These are phyloP conservation scores for Palythoa grandiflora DNA, from an alignment of 92 coral and sea anemone genomes.

Conservation along the genomic window DNA sequence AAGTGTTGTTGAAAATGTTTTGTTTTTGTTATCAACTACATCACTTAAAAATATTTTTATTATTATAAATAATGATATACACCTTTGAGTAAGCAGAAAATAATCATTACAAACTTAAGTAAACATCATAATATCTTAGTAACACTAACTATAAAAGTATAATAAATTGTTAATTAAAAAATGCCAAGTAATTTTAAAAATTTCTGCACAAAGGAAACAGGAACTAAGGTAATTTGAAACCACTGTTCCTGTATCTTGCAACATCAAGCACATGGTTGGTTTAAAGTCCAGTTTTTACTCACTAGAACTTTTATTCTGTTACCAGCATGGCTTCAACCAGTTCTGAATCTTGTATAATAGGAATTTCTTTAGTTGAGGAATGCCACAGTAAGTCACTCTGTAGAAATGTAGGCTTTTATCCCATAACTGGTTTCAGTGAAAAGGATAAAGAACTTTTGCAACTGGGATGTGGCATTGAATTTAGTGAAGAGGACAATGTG, in stretches of 20 bases:
- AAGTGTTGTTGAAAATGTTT: too few species aligned
- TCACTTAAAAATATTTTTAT: not conserved
- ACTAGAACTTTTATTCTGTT: too few species aligned
- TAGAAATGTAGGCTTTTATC: conserved; percentile 42
- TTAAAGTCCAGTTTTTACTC: too few species aligned
- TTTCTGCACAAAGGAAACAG: not conserved
- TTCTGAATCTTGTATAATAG: conserved; percentile 29
- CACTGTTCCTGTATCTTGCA: conserved; percentile 26
- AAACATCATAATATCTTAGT: conserved; percentile 14
- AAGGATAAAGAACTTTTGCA: conserved; percentile 22
- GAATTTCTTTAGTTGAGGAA: conserved; percentile 32
- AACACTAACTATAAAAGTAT: not conserved
- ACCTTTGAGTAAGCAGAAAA: not conserved
- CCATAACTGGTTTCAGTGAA: conserved; percentile 7
- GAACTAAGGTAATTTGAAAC: conserved; percentile 27
- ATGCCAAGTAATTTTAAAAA: not conserved
- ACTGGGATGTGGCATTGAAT: conserved; percentile 26
- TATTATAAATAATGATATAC: not conserved
- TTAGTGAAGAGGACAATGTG: conserved; percentile 27
- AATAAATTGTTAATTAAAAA: not conserved
- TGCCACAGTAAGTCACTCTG: conserved; percentile 37
- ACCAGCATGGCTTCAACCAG: conserved; percentile 29
- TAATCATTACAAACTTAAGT: not conserved
- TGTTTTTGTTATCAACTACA: not conserved
- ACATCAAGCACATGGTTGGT: not conserved